Base-by-base conservation (phyloP, 1,140 invertebrate genomes). In the Leptopilina clavipes region DNA sequence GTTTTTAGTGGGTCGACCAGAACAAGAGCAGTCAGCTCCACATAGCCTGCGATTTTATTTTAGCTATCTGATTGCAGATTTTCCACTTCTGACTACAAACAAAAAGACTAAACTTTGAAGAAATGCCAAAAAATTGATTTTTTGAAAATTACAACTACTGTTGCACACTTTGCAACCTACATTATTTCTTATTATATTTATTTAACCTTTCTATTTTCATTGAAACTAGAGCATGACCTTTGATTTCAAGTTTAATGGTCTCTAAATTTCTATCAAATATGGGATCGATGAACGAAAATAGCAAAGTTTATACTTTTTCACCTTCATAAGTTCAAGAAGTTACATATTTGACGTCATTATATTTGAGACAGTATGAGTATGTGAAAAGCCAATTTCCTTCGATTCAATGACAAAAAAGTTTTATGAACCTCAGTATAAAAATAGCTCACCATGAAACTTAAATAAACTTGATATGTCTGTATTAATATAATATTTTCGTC, bases 141-240 rank as follows among this genome's bases (percentile, higher is more conserved):
- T n/a, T n/a, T n/a, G n/a, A n/a, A n/a, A n/a, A n/a, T n/a, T n/a
- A n/a, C n/a, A n/a, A n/a, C n/a, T n/a, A n/a, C n/a, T n/a, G n/a
- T n/a, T n/a, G n/a, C n/a, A 19, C 19, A 59, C 25, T 31, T 22
- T 25, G n/a, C n/a, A n/a, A n/a, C n/a, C 56, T 11, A 7, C 44
- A 17, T 11, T 22, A 1, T 2, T 31, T 14, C 25, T 65, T 31
- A n/a, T n/a, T n/a, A n/a, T n/a, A n/a, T n/a, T n/a, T n/a, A 65
- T 65, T 22, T 65, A 65, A 65, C 59, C 22, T 65, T 65, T 65
- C 3, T 22, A 12, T 65, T 37, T 65, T 65, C 25, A 65, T n/a
- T 65, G 59, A 65, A 65, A 65, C 25, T 65, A 19, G 25, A 65
- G n/a, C 59, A 22, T 65, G 59, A 65, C 59, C 59, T 65, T 31